These are phyloP conservation scores for Syngnathoides biaculeatus DNA, from an alignment of 2,113 vertebrate species.

Conservation along the genomic window DNA sequence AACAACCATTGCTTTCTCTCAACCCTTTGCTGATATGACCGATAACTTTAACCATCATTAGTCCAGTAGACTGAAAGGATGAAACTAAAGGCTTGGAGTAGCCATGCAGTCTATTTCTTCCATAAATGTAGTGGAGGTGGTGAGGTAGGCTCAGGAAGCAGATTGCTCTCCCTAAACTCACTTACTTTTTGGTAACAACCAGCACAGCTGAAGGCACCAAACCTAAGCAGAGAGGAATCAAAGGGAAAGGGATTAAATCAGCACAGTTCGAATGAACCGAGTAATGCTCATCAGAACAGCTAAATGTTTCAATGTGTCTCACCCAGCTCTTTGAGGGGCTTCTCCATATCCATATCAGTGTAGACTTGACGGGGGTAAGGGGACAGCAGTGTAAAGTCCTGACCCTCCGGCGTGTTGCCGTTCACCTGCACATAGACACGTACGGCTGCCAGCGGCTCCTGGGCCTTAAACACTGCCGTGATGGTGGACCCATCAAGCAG, in stretches of 20 bases:
- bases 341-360: constrained; percentile 91
- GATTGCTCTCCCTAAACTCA: constrained; percentile 17
- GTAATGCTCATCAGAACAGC: neutral
- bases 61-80: constrained; percentile 41
- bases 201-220: constrained; percentile 92
- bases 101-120: constrained; percentile 26
- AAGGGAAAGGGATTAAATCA: neutral
- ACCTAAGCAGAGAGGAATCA: constrained; percentile 64
- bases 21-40: neutral
- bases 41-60: constrained; percentile 6
- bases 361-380: constrained; percentile 86
- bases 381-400: constrained; percentile 83
- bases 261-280: neutral
- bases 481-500: constrained; percentile 85
- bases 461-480: constrained; percentile 81
- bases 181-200: constrained; percentile 86
- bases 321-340: constrained; percentile 88
- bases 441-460: constrained; percentile 87
- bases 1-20: neutral
- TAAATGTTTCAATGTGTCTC: constrained; percentile 24
- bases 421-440: constrained; percentile 88
- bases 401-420: constrained; percentile 75
- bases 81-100: constrained; percentile 30
- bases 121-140: constrained; percentile 37
- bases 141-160: constrained; percentile 65